Base-by-base conservation (phyloP, 2,797 vertebrate species). In the Balearica regulorum region DNA sequence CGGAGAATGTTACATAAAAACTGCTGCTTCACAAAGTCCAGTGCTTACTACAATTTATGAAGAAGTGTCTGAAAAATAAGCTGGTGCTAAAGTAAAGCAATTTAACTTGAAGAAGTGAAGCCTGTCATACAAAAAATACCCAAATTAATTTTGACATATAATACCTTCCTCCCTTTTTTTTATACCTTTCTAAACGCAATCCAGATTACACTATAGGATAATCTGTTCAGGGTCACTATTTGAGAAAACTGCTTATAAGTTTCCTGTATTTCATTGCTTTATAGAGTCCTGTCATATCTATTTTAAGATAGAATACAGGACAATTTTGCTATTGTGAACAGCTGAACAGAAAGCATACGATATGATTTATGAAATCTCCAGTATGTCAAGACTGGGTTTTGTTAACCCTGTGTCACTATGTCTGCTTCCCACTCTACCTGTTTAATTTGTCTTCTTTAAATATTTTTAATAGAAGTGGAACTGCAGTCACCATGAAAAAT, bases 391-490 rank as follows among this genome's bases (percentile, higher is more conserved):
- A 31, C 64, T 78, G 62, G 13, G 73, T 55, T 93, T 84, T 75
- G 39, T 64, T 71, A 87, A 96, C 41, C 41, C 29, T 33, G 21
- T 11, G 5, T 70, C 0, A 0, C 44, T 62, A 13, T 22, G 19
- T 39, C 66, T 85, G 70, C 46, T 92, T 80, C 55, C 46, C 49
- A 57, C 35, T 57, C 39, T 53, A 77, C 57, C 82, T 70, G 31
- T 61, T 92, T 53, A 54, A 73, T 55, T 46, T 65, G 44, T 68
- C 33, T 65, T 53, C 39, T 93, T 72, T 70, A 91, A 95, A 75
- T 86, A 91, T 87, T 95, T 83, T 54, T 77, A 82, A 93, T 33
- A 66, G 57, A 77, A 93, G 15, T 37, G 10, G 48, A 83, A 88
- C 21, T 70, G 65, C 31, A 71, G 53, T 35, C 31, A 35, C 29